Evolutionary conservation across 64 coral and sea anemone species (phyloP).

Genomic region (Pocillopora damicornis): DNA sequence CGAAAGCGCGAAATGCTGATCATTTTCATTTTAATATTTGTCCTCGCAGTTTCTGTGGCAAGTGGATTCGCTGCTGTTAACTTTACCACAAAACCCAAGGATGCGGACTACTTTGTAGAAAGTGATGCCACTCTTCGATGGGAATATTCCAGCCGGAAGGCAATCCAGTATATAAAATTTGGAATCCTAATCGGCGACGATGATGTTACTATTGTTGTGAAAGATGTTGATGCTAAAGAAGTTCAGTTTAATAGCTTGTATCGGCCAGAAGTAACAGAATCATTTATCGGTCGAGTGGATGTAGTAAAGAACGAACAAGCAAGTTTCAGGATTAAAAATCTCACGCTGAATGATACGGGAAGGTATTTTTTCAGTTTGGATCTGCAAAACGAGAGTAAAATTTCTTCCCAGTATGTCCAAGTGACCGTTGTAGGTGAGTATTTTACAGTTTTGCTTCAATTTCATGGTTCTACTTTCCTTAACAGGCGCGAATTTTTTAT

Average conservation of each 20-base stretch:
- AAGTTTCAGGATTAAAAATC: constrained; percentile 20
- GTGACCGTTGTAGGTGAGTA: constrained; percentile 22
- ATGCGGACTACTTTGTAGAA: constrained; percentile 14
- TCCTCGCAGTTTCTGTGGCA: constrained; percentile 17
- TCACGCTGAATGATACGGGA: background rate
- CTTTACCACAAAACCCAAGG: constrained; percentile 10
- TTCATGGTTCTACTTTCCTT: background rate
- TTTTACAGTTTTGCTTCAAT: background rate
- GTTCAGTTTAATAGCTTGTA: background rate
- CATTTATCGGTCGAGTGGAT: background rate
- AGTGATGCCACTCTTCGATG: constrained; percentile 12
- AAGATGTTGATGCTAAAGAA: background rate
- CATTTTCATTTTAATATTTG: background rate
- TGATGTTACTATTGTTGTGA: background rate
- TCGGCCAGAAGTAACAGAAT: background rate
- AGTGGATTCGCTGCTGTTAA: constrained; percentile 17
- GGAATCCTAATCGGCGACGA: background rate
- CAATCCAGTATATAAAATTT: background rate
- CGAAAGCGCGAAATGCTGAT: background rate
- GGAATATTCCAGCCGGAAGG: background rate
- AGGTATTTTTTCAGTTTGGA: background rate
- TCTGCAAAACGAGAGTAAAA: background rate
- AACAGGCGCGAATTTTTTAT: no score
- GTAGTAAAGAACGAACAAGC: constrained; percentile 1
- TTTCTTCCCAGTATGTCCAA: background rate